A percentile compares a stretch with the other conserved stretches of the same genome.
Conservation (phyloP, 2,888 invertebrate species). For the Chesias legatella region DNA sequence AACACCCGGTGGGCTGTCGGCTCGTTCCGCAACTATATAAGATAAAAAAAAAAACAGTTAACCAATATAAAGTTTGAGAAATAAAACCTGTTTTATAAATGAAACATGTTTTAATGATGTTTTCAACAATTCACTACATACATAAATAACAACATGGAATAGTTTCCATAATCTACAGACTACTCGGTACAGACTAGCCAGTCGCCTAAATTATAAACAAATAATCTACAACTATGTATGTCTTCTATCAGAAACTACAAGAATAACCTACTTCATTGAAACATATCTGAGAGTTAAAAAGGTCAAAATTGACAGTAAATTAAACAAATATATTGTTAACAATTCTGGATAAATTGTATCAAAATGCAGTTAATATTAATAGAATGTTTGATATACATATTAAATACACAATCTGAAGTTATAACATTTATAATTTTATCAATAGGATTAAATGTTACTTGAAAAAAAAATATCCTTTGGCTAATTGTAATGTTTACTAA, state of each 20-base stretch:
- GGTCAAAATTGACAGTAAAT: background rate
- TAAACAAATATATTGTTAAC: too few relatives aligned
- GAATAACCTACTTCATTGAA: slow-evolving; percentile 3
- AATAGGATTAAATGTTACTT: too few relatives aligned
- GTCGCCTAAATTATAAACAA: slow-evolving; percentile 19
- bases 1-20: too few relatives aligned
- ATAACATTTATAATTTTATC: too few relatives aligned
- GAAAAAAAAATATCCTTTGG: slow-evolving; percentile 18
- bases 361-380: slow-evolving; percentile 10
- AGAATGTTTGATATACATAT: too few relatives aligned
- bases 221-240: slow-evolving; percentile 10
- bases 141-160: slow-evolving; percentile 19
- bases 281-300: slow-evolving; percentile 1
- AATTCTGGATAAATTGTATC: slow-evolving; percentile 1
- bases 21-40: too few relatives aligned
- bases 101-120: slow-evolving; percentile 28
- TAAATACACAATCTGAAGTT: too few relatives aligned
- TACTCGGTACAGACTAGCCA: slow-evolving; percentile 24
- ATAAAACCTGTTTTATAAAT: too few relatives aligned
- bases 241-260: slow-evolving; percentile 14
- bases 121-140: slow-evolving; percentile 26
- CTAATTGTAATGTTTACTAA: slow-evolving; percentile 9
- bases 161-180: slow-evolving; percentile 19
- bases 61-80: background rate
- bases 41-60: too few relatives aligned